Evolutionary conservation across 2,888 invertebrate genomes (phyloP), one percentile per base, ranked within the genome.

Genomic region (Synanthedon andrenaeformis): DNA sequence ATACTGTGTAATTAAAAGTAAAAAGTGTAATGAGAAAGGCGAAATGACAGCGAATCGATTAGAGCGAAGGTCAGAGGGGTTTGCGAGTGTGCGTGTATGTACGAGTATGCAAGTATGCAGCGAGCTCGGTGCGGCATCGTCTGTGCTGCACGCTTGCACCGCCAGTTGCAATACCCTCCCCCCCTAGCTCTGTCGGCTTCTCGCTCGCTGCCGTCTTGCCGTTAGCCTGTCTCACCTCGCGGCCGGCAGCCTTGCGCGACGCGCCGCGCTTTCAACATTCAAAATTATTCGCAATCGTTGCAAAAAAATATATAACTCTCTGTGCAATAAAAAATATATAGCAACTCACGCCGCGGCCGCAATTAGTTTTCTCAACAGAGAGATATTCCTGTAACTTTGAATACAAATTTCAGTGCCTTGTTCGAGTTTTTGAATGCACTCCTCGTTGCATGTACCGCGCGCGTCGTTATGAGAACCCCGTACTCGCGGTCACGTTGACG

Each of bases 401-500:
- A 70, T 69, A 72, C 62, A 79, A 76, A 74, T 75, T 73, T 71
- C 35, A 73, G 81, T 82, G 79, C 78, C 76, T 84, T 81, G 35
- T 35, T 35, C 35, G 81, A 67, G 77, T 86, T 77, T 86, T 87
- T 85, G 84, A 86, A 88, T 88, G 88, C 88, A 88, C 87, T 88
- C 88, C 89, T 90, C 90, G 89, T 90, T 89, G 89, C 90, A 90
- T 82, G 77, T 86, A 89, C 91, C 91, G 90, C 92, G 92, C 92
- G 93, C 93, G 92, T 92, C 91, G 90, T 90, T 91, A 89, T 91
- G 91, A 91, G 91, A 90, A 92, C 92, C 92, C 92, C 91, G 91
- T 89, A 90, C 86, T 84, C 89, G 89, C 87, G 89, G 89, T 89
- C 89, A 90, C 90, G 90, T 90, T 90, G 90, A 90, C 90, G 90